Percentiles rank a stretch among this genome's conserved stretches.
phyloP scores from a whole-genome alignment of 2,797 vertebrate species.

The Myotis myotis region DNA sequence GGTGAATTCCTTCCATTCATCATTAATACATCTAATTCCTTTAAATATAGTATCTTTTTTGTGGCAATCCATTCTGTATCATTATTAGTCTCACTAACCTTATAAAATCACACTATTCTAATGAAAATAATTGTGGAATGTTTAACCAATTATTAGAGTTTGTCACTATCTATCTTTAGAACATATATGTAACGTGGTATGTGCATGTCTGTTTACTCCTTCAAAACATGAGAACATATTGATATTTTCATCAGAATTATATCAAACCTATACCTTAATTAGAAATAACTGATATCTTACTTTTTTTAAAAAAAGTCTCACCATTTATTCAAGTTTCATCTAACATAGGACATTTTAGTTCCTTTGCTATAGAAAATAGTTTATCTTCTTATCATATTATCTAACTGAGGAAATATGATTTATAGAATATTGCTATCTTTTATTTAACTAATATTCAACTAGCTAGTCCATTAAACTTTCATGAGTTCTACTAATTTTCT shows the following conservation, averaged over 20 bases:
- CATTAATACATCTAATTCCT: conserved; percentile 24
- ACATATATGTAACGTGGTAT: not conserved
- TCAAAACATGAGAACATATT: conserved; percentile 19
- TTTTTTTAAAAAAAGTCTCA: not conserved
- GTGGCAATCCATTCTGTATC: not conserved
- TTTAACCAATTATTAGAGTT: conserved; percentile 19
- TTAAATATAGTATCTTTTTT: not conserved
- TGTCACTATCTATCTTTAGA: not conserved
- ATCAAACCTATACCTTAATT: not conserved
- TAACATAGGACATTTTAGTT: conserved; percentile 23
- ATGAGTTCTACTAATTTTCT: conserved; percentile 56
- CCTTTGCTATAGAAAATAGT: not conserved
- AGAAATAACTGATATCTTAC: conserved; percentile 30
- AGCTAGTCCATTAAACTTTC: conserved; percentile 37
- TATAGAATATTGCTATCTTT: conserved; percentile 46
- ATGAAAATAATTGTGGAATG: not conserved
- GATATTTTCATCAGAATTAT: conserved; percentile 16
- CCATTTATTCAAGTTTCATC: conserved; percentile 4
- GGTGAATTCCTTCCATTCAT: not conserved
- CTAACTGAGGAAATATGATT: conserved; percentile 32
- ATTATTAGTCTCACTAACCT: conserved; percentile 22
- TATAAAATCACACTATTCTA: not conserved
- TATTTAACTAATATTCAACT: conserved; percentile 31
- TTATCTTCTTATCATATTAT: not conserved
- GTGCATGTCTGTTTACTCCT: not conserved